Evolutionary conservation across 2,888 invertebrate genomes (phyloP), one percentile per base, ranked within the genome.

Genomic region (Leptarthrus brevirostris): DNA sequence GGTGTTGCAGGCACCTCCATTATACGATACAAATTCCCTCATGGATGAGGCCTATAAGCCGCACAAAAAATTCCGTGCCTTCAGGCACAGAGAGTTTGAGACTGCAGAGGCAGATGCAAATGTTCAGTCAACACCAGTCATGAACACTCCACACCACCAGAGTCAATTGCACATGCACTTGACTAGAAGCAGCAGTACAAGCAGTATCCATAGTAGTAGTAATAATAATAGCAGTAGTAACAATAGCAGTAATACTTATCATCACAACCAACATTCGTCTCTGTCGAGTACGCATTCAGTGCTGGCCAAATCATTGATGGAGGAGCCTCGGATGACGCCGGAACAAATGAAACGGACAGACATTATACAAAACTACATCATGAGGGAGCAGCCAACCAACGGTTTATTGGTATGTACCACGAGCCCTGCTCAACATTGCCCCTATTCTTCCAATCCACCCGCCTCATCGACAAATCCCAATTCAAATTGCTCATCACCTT

Each of bases 1-100:
- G 70, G 96, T 96, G 2, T 88, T 97, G 18, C 95, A 96, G 83
- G 96, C 96, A 1, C 96, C 96, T 1, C 96, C 96, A 0, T 86
- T 96, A 5, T 94, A 95, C 85, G 95, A 95, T 82, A 94, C 95
- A 73, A 93, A 93, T 82, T 92, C 93, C 1, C 86, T 96, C 74
- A 96, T 96, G 95, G 95, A 96, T 83, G 96, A 95, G 86, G 95
- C 95, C 14, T 96, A 96, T 87, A 95, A 96, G 83, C 96, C 96
- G 76, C 96, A 96, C 88, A 96, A 96, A 86, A 96, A 96, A 85
- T 96, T 96, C 89, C 91, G 96, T 53, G 94, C 94, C 1, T 87
- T 94, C 82, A 87, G 94, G 24, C 88, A 88, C 76, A 93, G 93
- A 79, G 94, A 94, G 82, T 92, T 92, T 52, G 94, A 94, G 81